Evolutionary conservation across 2,888 invertebrate genomes (phyloP).

Genomic region (Lacanobia oleracea): DNA sequence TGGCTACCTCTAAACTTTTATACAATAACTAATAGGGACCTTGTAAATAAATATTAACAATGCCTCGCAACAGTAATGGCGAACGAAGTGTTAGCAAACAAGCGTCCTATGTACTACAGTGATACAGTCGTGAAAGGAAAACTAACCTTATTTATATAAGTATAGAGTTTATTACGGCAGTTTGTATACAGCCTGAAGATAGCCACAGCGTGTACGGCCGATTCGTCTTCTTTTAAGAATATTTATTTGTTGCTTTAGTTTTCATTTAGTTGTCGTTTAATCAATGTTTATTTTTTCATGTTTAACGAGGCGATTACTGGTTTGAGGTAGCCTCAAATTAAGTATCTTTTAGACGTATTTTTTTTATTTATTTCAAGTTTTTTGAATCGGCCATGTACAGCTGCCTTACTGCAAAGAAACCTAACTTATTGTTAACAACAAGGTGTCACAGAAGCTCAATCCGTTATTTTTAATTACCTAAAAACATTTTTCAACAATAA

Average conservation of each 20-base stretch:
- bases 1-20: conserved; percentile 89
- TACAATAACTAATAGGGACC: conserved; percentile 88
- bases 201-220: conserved; percentile 69
- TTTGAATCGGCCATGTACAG: conserved; percentile 31
- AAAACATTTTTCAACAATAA: conserved; percentile 90
- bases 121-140: conserved; percentile 70
- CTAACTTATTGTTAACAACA: conserved; percentile 84
- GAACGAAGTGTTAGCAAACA: conserved; percentile 80
- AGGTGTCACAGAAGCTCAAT: conserved; percentile 89
- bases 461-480: conserved; percentile 86
- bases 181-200: conserved; percentile 72
- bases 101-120: conserved; percentile 81
- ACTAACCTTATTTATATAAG: conserved; percentile 68
- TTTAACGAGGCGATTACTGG: not conserved
- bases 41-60: conserved; percentile 85
- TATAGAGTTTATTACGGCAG: conserved; percentile 68
- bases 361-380: fast-evolving
- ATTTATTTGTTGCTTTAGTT: not conserved
- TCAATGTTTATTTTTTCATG: not conserved
- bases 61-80: conserved; percentile 80
- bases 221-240: conserved; percentile 25
- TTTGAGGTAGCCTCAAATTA: not conserved
- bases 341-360: not conserved
- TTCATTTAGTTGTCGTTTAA: not conserved
- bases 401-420: conserved; percentile 64